Evolutionary conservation across 2,888 invertebrate species (phyloP).

Genomic region (Dermolepida albohirtum): DNA sequence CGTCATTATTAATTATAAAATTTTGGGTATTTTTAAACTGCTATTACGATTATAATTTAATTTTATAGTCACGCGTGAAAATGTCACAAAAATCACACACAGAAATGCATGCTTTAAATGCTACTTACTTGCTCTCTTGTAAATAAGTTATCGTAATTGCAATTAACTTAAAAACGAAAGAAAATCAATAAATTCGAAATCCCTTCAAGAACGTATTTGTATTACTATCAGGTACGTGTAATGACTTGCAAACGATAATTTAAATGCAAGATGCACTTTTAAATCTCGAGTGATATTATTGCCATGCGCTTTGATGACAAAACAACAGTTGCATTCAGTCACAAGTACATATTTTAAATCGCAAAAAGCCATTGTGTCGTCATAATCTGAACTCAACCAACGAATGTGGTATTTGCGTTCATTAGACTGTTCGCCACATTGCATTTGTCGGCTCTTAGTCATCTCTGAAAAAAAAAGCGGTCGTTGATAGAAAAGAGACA

Average conservation of each 20-base stretch:
- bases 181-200: background rate
- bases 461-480: constrained; percentile 27
- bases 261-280: constrained; percentile 37
- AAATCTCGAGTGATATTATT: constrained; percentile 23
- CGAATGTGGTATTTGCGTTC: constrained; percentile 25
- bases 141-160: too few relatives aligned
- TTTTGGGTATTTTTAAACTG: too few relatives aligned
- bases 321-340: constrained; percentile 38
- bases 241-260: constrained; percentile 14
- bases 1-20: too few relatives aligned
- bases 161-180: too few relatives aligned
- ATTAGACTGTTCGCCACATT: constrained; percentile 22
- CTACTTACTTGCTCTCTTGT: too few relatives aligned
- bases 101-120: too few relatives aligned
- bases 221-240: background rate
- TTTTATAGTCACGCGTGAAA: too few relatives aligned
- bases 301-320: constrained; percentile 35
- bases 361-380: constrained; percentile 27
- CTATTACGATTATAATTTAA: too few relatives aligned
- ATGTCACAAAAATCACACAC: too few relatives aligned
- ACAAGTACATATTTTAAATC: constrained; percentile 37
- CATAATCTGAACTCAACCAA: constrained; percentile 15
- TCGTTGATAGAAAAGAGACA: constrained; percentile 32
- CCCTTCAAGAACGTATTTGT: background rate
- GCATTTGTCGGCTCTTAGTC: constrained; percentile 32